Base-by-base conservation (phyloP, 2,888 invertebrate species). In the Trypoxylon attenuatum region DNA sequence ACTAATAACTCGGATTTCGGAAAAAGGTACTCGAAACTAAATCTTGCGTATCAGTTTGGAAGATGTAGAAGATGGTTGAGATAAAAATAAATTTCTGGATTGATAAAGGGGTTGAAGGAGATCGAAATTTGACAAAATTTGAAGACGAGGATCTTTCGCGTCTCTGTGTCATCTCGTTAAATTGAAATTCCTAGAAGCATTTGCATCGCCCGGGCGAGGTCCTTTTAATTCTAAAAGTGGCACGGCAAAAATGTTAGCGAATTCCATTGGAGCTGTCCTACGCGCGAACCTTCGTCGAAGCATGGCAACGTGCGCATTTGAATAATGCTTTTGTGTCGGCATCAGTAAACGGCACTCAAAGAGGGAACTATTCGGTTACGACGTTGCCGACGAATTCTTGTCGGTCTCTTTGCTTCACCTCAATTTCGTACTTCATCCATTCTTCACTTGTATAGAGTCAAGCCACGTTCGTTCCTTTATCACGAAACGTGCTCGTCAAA, bases 321-420 rank as follows among this genome's bases (percentile, higher is more conserved):
- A 73, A 73, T 73, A 73, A 64, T 52, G 58, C 70, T 66, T 64
- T 67, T 64, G 58, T 42, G 39, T 8, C 29, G 38, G 6, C 25
- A 27, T 1, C 52, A 29, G 39, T 8, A 21, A 6, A n/a, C 52
- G 41, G 23, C 16, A 41, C 38, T 59, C 50, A 56, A 61, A 64
- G 53, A 33, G 42, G 16, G 41, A 65, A 51, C 49, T 59, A 72
- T 72, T 65, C 63, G 38, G 41, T 45, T 58, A 21, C 46, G 23
- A 43, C 29, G 25, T 59, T 55, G 33, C 39, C 51, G 18, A 27
- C 29, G 47, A 56, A 72, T 58, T 64, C 46, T 25, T 5, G 6
- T 23, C 22, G 38, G 4, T 57, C 33, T 47, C 47, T 63, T 63
- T 51, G 15, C 38, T 49, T 51, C 16, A 41, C 21, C 33, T 42